Evolutionary conservation across 2,888 invertebrate genomes (phyloP), one percentile per base, ranked within the genome.

Genomic region (Tromatobia lineatoria): DNA sequence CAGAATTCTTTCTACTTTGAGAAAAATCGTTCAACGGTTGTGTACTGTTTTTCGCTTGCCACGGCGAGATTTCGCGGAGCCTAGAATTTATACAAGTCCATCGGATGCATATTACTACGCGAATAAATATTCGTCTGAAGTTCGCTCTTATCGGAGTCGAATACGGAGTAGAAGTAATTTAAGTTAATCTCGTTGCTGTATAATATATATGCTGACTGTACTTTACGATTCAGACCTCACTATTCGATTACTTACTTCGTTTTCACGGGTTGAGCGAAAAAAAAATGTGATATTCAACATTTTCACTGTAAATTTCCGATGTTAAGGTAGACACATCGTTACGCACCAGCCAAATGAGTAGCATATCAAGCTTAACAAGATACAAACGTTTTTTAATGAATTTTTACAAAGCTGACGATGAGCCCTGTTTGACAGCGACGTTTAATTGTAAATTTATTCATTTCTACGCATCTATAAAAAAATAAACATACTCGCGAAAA

Each of bases 281-380:
- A 78, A 45, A 67, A 82, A 83, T 79, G 80, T 83, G 83, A 80
- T 80, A 83, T 71, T 64, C 57, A 74, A 74, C 80, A 79, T 74
- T 82, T 66, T 57, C 73, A 79, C 71, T 67, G 38, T 50, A 25
- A 66, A 82, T 69, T 74, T 59, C 69, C 67, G 74, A 57, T 25
- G 52, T 61, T 15, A 15, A 57, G 13, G 25, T 57, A 25, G 57
- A 23, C 11, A 25, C 57, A 57, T 4, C 57, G 25, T 57, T 57
- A 13, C 13, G n/a, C 25, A 11, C 52, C 20, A 20, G 52, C 11
- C 52, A 20, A 54, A 54, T 20, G 52, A 54, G 52, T 54, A 54
- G 2, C 25, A 23, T 54, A n/a, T 8, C 13, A 29, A 29, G 29
- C 29, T 29, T 29, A 29, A 29, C 4, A 29, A 29, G 29, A 29